Evolutionary conservation across 2,888 invertebrate species (phyloP), one percentile per base, ranked within the genome.

Genomic region (Xestia ashworthii): DNA sequence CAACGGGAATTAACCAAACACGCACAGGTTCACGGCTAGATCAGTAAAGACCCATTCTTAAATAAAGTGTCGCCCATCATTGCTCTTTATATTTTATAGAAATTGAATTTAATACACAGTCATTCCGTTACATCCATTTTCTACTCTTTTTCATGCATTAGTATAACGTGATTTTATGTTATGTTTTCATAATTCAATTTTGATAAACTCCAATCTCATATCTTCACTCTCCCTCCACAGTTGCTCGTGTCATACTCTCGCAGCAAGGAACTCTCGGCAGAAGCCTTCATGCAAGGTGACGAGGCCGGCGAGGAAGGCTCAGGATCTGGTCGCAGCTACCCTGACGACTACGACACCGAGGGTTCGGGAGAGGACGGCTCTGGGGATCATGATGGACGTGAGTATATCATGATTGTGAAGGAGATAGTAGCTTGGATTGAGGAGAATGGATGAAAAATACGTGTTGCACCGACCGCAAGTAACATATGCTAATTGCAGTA

Each of bases 271-370:
- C 85, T 91, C 4, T 94, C 95, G 9, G 91, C 95, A 0, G 97
- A 97, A 77, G 93, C 95, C 12, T 96, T 95, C 90, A 97, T 97
- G 97, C 97, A 97, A 89, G 97, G 97, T 0, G 97, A 97, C 85
- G 97, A 97, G 76, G 97, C 97, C 0, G 97, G 96, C 0, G 95
- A 95, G 71, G 96, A 95, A 85, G 97, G 97, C 3, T 97, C 97
- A 0, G 97, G 97, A 41, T 97, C 97, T 5, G 97, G 95, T 60
- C 96, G 97, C 67, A 96, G 96, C 80, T 96, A 96, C 86, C 92
- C 94, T 60, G 95, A 96, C 62, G 97, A 97, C 79, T 97, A 97
- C 80, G 96, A 97, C 74, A 95, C 94, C 0, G 96, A 96, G 73
- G 95, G 95, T 0, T 96, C 95, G 3, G 96, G 96, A 0, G 96